Evolutionary conservation across 92 coral and sea anemone species (phyloP).

Genomic region (Phymanthus crucifer): DNA sequence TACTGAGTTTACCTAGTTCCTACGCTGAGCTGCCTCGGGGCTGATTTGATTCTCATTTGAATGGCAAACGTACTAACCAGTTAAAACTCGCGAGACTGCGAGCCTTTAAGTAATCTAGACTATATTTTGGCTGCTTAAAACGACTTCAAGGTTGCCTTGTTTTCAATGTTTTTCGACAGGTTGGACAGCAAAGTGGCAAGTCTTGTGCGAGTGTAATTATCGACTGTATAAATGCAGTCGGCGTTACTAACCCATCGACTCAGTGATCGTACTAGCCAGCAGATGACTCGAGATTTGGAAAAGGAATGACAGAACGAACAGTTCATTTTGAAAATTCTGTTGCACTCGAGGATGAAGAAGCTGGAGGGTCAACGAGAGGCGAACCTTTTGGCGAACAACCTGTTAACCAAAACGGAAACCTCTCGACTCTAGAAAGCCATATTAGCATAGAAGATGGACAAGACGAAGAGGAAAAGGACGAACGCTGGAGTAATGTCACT

Average conservation of each 20-base stretch:
- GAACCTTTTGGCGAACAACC: slow-evolving; percentile 17
- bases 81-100: neutral
- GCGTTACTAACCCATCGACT: neutral
- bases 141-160: neutral
- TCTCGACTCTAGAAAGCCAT: slow-evolving; percentile 19
- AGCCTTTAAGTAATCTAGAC: neutral
- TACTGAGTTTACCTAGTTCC: neutral
- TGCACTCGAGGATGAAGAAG: slow-evolving; percentile 32
- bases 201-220: neutral
- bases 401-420: slow-evolving; percentile 15
- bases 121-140: neutral
- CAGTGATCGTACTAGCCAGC: neutral
- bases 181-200: neutral
- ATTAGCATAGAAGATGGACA: slow-evolving; percentile 26
- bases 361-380: neutral
- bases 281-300: neutral
- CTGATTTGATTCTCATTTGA: neutral
- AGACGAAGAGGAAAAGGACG: slow-evolving; percentile 29
- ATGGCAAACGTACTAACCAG: neutral
- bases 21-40: neutral
- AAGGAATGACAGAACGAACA: slow-evolving; percentile 41
- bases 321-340: slow-evolving; percentile 61
- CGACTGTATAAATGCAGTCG: neutral
- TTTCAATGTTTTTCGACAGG: neutral
- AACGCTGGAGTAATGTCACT: slow-evolving; percentile 54